These are phyloP conservation scores for Drosophila quinaria DNA, from an alignment of 2,888 invertebrate genomes.

Conservation along the genomic window DNA sequence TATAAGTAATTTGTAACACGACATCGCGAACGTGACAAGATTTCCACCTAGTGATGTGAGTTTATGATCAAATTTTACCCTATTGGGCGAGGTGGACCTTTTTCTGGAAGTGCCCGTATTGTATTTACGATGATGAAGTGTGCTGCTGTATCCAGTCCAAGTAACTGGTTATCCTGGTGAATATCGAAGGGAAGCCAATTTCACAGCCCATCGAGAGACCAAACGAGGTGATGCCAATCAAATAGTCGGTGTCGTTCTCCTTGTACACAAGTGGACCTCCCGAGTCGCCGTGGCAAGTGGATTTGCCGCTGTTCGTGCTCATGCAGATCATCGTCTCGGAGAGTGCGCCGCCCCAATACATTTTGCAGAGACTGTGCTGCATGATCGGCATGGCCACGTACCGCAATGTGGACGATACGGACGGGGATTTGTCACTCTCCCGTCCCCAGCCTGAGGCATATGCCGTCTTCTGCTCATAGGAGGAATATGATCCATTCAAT, in stretches of 20 bases:
- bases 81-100: no score
- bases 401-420: constrained; percentile 41
- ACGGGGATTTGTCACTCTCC: constrained; percentile 45
- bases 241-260: constrained; percentile 29
- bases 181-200: constrained; percentile 67
- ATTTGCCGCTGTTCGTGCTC: constrained; percentile 56
- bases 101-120: no score
- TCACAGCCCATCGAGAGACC: constrained; percentile 66
- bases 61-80: no score
- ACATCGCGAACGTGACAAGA: no score
- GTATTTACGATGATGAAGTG: not conserved
- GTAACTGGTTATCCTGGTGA: constrained; percentile 72
- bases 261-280: constrained; percentile 67
- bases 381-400: constrained; percentile 57
- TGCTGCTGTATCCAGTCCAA: constrained; percentile 68
- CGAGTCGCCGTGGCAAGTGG: constrained; percentile 72
- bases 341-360: constrained; percentile 52
- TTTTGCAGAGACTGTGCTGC: constrained; percentile 54
- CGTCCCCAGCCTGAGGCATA: constrained; percentile 80
- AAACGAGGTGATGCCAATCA: constrained; percentile 74
- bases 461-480: constrained; percentile 51
- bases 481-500: constrained; percentile 44
- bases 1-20: no score
- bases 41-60: no score
- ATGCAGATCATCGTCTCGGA: constrained; percentile 65